Conservation (phyloP, 2,888 invertebrate species). For the Cephonodes hylas region DNA sequence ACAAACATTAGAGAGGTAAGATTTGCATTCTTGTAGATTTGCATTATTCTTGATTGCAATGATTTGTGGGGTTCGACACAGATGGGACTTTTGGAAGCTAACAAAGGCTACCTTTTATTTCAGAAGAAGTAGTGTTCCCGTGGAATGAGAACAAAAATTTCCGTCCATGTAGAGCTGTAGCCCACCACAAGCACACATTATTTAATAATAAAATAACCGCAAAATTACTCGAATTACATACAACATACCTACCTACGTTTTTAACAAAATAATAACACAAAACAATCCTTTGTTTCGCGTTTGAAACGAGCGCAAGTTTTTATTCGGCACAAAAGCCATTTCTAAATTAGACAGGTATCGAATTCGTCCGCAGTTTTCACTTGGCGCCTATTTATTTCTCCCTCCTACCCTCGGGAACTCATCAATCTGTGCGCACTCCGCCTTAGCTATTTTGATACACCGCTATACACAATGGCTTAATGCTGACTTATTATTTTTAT, state of each 20-base stretch:
- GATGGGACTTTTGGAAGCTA: too few species aligned
- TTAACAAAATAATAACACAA: background rate
- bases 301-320: background rate
- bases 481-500: too few species aligned
- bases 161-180: too few species aligned
- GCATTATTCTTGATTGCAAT: too few species aligned
- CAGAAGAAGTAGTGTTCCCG: too few species aligned
- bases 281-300: background rate
- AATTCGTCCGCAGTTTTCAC: constrained; percentile 23
- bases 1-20: too few species aligned
- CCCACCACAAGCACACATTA: too few species aligned
- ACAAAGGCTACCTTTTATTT: too few species aligned
- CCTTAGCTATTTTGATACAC: constrained; percentile 5
- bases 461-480: background rate
- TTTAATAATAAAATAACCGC: background rate
- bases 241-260: background rate
- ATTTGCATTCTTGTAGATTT: too few species aligned
- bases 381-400: constrained; percentile 27
- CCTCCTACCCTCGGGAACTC: constrained; percentile 29
- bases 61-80: too few species aligned
- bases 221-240: background rate
- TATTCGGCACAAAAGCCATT: constrained; percentile 32
- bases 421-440: constrained; percentile 43
- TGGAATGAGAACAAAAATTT: too few species aligned
- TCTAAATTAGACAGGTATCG: constrained; percentile 44